These are phyloP conservation scores for Psococerastis gibbosa DNA, from an alignment of 2,888 invertebrate species.

Conservation along the genomic window DNA sequence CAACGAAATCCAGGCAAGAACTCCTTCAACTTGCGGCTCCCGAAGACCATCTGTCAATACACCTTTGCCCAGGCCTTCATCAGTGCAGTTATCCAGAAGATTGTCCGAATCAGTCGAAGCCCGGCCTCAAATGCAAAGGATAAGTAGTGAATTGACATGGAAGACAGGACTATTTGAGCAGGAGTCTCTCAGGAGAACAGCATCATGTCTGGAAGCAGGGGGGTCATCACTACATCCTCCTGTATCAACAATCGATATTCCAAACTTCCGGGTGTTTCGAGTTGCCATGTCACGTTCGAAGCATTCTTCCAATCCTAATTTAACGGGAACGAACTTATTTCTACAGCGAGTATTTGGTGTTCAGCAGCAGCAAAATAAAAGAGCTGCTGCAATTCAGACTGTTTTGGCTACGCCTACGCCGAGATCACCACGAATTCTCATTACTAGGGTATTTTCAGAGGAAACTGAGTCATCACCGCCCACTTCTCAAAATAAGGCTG, in stretches of 20 bases:
- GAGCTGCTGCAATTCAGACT: constrained; percentile 18
- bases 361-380: constrained; percentile 17
- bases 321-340: constrained; percentile 36
- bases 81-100: constrained; percentile 27
- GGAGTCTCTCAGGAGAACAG: constrained; percentile 16
- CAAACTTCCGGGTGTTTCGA: constrained; percentile 8
- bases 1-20: constrained; percentile 55
- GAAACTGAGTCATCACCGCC: constrained; percentile 34
- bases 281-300: constrained; percentile 1
- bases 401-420: constrained; percentile 25
- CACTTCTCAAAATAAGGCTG: constrained; percentile 18
- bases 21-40: constrained; percentile 58
- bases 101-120: constrained; percentile 28
- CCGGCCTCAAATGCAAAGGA: constrained; percentile 27
- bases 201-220: constrained; percentile 35
- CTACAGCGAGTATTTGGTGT: constrained; percentile 38
- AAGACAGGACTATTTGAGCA: constrained; percentile 27
- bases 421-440: constrained; percentile 47
- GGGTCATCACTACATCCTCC: constrained; percentile 45
- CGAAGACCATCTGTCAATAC: constrained; percentile 49
- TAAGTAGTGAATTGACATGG: constrained; percentile 30
- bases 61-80: constrained; percentile 14
- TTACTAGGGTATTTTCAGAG: constrained; percentile 52
- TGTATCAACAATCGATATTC: constrained; percentile 10
- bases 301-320: constrained; percentile 28